Base-by-base conservation (phyloP, 30 jellyfish, hydroid and myxozoan species). In the Aurelia sp. region DNA sequence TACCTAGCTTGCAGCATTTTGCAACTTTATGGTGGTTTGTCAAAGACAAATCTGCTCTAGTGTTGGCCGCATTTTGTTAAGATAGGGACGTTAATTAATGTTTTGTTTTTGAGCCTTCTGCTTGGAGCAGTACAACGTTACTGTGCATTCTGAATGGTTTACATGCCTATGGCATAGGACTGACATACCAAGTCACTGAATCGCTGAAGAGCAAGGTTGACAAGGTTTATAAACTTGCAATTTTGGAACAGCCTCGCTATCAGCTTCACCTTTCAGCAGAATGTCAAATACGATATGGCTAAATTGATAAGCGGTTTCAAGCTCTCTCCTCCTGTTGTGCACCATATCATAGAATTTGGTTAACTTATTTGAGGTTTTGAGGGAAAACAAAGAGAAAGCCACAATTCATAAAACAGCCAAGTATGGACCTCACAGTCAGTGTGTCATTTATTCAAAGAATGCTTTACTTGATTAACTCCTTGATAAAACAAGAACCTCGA, bases 341-440 rank as follows among this genome's bases (percentile, higher is more conserved):
- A 35, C 79, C 50, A 19, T 31, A 78, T 78, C 67, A 68, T 72
- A 61, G 61, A 78, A 78, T 62, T 78, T 78, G 90, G 59, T 81
- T 69, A 81, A 37, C 67, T 81, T 66, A 66, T 81, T 81, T 81
- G 90, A 81, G 90, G 90, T 81, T 81, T 31, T 40, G 75, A 35
- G 69, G 55, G 76, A 70, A 18, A 55, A 81, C 90, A 81, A 81
- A 81, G 90, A 22, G 18, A 11, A 20, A 57, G 83, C 90, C 90
- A 70, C 83, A 81, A 78, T 81, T 65, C 74, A 66, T 81, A 51
- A 33, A 66, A 57, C 73, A 69, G 48, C 83, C 82, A 66, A 81
- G 57, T 52, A 81, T 66, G 66, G 90, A 81, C 90, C 90, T 63
- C 90, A 81, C 90, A 81, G 22, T 68, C 73, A 48, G 89, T 63